phyloP scores from a whole-genome alignment of 2,888 invertebrate genomes.

The Urechis unicinctus region DNA sequence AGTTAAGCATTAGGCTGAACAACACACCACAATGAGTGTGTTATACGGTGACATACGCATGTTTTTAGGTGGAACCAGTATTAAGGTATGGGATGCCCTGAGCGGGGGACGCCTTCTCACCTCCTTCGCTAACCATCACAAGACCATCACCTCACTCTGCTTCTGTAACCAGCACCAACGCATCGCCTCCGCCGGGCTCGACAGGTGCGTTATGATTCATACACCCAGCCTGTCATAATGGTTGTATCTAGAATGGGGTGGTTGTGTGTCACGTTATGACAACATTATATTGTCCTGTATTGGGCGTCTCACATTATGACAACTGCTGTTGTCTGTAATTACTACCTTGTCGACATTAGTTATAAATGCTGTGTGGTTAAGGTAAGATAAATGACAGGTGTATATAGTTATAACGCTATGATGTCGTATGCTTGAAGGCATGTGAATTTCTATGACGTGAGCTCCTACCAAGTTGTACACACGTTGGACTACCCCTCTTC shows the following conservation, averaged over 20 bases:
- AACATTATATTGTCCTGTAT: not conserved
- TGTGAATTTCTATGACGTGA: conserved; percentile 84
- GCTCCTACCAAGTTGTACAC: conserved; percentile 79
- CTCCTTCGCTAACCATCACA: conserved; percentile 85
- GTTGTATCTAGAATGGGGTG: not conserved
- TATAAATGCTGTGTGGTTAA: too few relatives aligned
- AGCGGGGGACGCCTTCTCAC: conserved; percentile 73
- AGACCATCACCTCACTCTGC: conserved; percentile 82
- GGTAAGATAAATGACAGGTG: too few relatives aligned
- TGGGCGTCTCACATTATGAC: too few relatives aligned
- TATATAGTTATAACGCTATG: too few relatives aligned
- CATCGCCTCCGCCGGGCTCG: conserved; percentile 82
- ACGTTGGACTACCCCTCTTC: conserved; percentile 86
- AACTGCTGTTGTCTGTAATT: too few relatives aligned
- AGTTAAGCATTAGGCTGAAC: too few relatives aligned
- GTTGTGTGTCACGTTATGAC: not conserved
- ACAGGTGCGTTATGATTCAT: conserved; percentile 56
- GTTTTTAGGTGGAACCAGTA: conserved; percentile 71
- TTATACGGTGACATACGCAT: too few relatives aligned
- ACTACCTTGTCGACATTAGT: too few relatives aligned
- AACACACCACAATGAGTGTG: too few relatives aligned
- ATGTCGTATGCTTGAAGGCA: conserved; percentile 53
- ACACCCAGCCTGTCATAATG: not conserved
- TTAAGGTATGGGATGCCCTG: conserved; percentile 88
- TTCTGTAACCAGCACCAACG: conserved; percentile 76